phyloP scores from a whole-genome alignment of 1,140 invertebrate genomes.

The Drosophila murphyi region DNA sequence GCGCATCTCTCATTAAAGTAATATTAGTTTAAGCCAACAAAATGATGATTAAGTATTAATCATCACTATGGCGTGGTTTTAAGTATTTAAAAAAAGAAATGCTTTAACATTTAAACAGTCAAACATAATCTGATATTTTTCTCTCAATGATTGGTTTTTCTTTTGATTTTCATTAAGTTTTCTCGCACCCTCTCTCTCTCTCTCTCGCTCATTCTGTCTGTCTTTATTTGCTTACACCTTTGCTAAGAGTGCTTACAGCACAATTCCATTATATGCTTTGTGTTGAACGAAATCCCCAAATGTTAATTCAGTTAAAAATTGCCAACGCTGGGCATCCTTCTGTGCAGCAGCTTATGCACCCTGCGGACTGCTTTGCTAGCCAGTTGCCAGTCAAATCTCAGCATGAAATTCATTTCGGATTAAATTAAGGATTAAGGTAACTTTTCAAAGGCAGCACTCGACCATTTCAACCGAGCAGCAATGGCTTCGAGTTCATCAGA shows the following conservation, averaged over 20 bases:
- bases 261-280: conserved; percentile 44
- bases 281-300: conserved; percentile 36
- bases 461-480: background rate
- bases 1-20: too few relatives aligned
- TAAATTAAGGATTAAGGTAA: conserved; percentile 74
- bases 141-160: too few relatives aligned
- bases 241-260: conserved; percentile 22
- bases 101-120: too few relatives aligned
- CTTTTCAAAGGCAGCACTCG: conserved; percentile 52
- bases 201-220: background rate
- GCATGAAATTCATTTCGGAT: conserved; percentile 74
- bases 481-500: conserved; percentile 16
- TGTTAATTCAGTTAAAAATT: conserved; percentile 52
- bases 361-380: conserved; percentile 7
- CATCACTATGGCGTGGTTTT: too few relatives aligned
- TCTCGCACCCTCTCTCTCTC: too few relatives aligned
- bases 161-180: too few relatives aligned
- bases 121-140: too few relatives aligned
- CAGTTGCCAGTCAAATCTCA: conserved; percentile 55
- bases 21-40: too few relatives aligned
- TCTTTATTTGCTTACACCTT: background rate
- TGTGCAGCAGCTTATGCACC: conserved; percentile 2
- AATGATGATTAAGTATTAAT: too few relatives aligned
- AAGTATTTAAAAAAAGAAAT: too few relatives aligned
- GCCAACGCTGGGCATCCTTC: conserved; percentile 9